phyloP scores from a whole-genome alignment of 2,797 vertebrate species.

The Crocidura indochinensis region DNA sequence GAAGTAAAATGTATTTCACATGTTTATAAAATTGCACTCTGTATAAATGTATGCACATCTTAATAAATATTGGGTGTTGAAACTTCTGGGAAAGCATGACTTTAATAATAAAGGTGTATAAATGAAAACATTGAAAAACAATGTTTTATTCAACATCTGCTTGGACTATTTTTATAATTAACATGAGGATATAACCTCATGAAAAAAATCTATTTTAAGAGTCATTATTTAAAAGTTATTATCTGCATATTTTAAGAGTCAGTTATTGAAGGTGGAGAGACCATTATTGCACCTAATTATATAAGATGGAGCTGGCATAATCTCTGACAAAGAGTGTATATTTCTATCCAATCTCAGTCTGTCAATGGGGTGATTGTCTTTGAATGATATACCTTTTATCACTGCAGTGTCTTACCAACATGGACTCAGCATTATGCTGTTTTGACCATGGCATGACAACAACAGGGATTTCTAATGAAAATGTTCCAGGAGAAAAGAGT shows the following conservation, averaged over 20 bases:
- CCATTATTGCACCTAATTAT: neutral
- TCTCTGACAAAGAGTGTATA: conserved; percentile 10
- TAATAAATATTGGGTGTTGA: neutral
- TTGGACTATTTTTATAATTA: neutral
- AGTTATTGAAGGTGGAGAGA: conserved; percentile 14
- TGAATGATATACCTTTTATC: neutral
- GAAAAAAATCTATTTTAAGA: neutral
- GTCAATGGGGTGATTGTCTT: neutral
- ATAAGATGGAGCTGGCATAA: neutral
- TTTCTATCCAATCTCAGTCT: conserved; percentile 1
- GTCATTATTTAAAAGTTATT: too few relatives aligned
- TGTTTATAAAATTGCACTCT: neutral
- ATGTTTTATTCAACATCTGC: neutral
- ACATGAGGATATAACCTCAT: neutral
- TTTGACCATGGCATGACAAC: neutral
- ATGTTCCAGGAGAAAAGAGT: neutral
- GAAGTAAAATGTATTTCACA: conserved; percentile 45
- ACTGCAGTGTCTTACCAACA: neutral
- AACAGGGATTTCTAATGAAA: neutral
- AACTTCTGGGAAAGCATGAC: neutral
- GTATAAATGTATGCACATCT: neutral
- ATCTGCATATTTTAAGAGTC: too few relatives aligned
- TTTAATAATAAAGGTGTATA: neutral
- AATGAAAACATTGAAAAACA: neutral
- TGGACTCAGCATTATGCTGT: neutral